These are phyloP conservation scores for Coccyzus lansbergi DNA, from an alignment of 2,797 vertebrate species.

Conservation along the genomic window DNA sequence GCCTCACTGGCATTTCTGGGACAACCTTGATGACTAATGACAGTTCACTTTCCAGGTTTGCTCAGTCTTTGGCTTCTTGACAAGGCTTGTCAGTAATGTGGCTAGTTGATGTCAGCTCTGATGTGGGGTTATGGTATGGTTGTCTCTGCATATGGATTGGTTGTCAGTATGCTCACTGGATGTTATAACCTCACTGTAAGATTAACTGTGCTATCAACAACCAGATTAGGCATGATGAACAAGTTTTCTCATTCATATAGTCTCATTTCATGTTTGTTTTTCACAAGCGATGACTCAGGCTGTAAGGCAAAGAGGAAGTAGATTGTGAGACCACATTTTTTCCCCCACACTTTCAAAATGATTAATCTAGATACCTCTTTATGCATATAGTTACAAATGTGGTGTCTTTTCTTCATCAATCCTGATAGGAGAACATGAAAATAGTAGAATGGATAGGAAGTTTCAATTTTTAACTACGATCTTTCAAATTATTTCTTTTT, in stretches of 20 bases:
- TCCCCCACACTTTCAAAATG: not conserved
- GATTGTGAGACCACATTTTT: not conserved
- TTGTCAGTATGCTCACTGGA: not conserved
- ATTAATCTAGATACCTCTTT: not conserved
- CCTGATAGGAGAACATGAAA: not conserved
- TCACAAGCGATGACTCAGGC: not conserved
- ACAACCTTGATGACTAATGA: not conserved
- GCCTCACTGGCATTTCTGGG: not conserved
- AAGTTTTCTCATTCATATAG: not conserved
- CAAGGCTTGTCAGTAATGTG: not conserved
- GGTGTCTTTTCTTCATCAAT: not conserved
- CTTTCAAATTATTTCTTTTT: not conserved
- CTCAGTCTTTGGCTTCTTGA: not conserved
- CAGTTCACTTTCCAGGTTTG: not conserved
- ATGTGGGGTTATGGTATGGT: not conserved
- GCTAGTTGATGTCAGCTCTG: not conserved
- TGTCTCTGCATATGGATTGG: not conserved
- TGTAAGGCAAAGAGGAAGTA: not conserved
- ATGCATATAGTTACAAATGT: not conserved
- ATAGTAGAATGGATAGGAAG: not conserved
- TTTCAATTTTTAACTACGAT: not conserved
- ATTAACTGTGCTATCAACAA: not conserved
- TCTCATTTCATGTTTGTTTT: not conserved
- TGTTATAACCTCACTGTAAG: not conserved
- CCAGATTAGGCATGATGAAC: not conserved